Evolutionary conservation across 2,797 vertebrate genomes (phyloP).

Genomic region (Neosilurus hyrtlii): DNA sequence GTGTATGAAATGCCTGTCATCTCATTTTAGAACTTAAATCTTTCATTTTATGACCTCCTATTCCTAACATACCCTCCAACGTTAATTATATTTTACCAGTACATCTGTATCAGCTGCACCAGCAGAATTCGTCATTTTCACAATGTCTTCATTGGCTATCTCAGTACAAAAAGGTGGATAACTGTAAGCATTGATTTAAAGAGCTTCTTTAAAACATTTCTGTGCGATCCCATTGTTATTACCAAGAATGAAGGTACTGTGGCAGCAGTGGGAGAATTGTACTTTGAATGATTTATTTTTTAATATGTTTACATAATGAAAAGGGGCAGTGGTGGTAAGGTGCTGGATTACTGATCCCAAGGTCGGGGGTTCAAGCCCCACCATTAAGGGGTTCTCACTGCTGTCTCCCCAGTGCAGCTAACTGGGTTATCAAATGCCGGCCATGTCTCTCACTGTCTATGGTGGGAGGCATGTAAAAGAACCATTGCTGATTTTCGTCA

Average conservation of each 20-base stretch:
- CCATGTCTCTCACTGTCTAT: too few species aligned
- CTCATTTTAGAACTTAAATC: not conserved
- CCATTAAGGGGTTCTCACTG: too few species aligned
- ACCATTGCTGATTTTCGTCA: too few species aligned
- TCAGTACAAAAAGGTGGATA: not conserved
- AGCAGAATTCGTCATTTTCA: not conserved
- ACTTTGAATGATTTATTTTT: not conserved
- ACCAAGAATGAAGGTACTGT: not conserved
- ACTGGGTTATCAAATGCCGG: too few species aligned
- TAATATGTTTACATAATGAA: too few species aligned
- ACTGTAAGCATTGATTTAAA: not conserved
- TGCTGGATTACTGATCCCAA: too few species aligned
- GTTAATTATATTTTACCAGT: conserved; percentile 1
- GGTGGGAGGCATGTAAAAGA: too few species aligned
- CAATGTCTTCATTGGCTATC: too few species aligned
- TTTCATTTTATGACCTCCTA: not conserved
- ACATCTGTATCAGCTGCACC: not conserved
- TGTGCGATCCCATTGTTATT: not conserved
- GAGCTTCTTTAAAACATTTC: not conserved
- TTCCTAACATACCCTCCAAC: not conserved
- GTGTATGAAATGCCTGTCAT: not conserved
- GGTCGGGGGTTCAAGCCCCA: too few species aligned
- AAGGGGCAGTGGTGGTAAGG: too few species aligned
- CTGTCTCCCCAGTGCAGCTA: too few species aligned
- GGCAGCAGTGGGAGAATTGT: too few species aligned